Percentiles rank a stretch among this genome's conserved stretches.
These are phyloP conservation scores for Potorous gilbertii DNA, from an alignment of 2,797 vertebrate genomes.

Conservation along the genomic window DNA sequence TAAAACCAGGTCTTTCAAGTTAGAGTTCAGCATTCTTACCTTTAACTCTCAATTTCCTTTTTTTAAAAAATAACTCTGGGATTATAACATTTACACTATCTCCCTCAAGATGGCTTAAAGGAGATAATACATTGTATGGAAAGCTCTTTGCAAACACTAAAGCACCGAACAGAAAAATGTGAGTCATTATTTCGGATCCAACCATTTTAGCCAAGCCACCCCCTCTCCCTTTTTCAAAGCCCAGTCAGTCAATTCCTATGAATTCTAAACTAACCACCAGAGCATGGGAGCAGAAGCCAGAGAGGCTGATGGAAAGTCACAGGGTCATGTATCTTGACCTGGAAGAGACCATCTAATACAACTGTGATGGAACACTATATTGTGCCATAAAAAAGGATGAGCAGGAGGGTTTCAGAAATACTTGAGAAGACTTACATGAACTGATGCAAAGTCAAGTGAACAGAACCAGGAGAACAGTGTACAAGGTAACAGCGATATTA, in stretches of 20 bases:
- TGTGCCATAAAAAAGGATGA: background rate
- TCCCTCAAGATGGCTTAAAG: background rate
- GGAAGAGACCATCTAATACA: background rate
- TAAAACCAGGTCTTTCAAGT: constrained; percentile 1
- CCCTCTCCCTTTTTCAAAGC: background rate
- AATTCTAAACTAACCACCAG: background rate
- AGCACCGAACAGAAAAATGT: background rate
- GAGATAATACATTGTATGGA: constrained; percentile 13
- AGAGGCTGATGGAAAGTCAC: background rate
- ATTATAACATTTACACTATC: background rate
- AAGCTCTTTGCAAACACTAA: constrained; percentile 30
- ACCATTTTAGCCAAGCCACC: background rate
- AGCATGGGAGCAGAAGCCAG: background rate
- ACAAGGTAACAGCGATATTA: background rate
- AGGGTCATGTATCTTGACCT: background rate
- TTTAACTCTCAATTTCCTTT: background rate
- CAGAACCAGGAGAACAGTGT: background rate
- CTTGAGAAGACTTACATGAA: background rate
- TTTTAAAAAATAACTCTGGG: background rate
- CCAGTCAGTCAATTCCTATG: background rate
- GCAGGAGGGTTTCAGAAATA: background rate
- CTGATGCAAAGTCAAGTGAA: background rate
- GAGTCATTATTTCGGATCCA: background rate
- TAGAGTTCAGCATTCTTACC: constrained; percentile 1
- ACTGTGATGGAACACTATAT: background rate